Conservation (phyloP, 2,888 invertebrate species). For the Pristionchus fissidentatus region DNA sequence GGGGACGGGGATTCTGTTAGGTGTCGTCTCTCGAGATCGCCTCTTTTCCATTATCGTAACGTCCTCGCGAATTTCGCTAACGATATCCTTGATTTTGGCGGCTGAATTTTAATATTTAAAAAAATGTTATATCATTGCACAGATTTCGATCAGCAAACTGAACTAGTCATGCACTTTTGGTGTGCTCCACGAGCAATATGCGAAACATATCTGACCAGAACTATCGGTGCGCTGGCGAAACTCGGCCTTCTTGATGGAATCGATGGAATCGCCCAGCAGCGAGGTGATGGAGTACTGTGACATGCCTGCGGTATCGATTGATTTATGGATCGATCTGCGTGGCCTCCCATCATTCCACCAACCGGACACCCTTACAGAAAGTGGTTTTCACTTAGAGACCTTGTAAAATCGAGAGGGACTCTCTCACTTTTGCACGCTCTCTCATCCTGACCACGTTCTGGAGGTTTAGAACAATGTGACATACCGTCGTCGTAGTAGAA, state of each 20-base stretch:
- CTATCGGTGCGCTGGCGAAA: constrained; percentile 23
- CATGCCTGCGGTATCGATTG: constrained; percentile 13
- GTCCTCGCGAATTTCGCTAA: constrained; percentile 21
- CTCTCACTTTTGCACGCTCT: too few relatives aligned
- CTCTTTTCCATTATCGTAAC: neutral
- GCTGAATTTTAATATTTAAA: neutral
- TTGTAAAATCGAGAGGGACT: too few relatives aligned
- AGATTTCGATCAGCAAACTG: too few relatives aligned
- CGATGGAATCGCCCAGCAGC: constrained; percentile 36
- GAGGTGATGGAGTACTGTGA: constrained; percentile 36
- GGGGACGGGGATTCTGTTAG: neutral
- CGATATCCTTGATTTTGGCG: constrained; percentile 36
- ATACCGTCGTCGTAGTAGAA: constrained; percentile 5
- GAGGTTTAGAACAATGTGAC: too few relatives aligned
- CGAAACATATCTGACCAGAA: too few relatives aligned
- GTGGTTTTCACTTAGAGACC: neutral
- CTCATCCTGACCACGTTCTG: too few relatives aligned
- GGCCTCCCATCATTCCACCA: too few relatives aligned
- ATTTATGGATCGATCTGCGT: too few relatives aligned
- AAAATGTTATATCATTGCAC: neutral
- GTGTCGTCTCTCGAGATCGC: constrained; percentile 5
- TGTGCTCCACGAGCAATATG: neutral
- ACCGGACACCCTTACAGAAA: too few relatives aligned
- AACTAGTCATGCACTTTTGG: neutral
- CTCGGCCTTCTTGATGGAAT: constrained; percentile 36